Evolutionary conservation across 2,113 vertebrate species (phyloP).

Genomic region (Cyanoliseus patagonus): DNA sequence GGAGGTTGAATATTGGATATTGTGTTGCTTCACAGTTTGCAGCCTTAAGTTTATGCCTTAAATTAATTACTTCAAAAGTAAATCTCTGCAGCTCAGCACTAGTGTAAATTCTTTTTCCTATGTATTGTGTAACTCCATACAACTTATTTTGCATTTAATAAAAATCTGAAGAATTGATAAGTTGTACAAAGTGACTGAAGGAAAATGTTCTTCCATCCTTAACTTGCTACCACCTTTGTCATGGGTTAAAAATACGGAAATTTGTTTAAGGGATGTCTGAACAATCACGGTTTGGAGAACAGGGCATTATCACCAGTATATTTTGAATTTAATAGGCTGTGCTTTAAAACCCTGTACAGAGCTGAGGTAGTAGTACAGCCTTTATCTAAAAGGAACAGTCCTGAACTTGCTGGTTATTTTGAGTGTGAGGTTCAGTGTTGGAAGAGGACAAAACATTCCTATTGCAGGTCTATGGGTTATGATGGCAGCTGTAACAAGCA

Average conservation of each 20-base stretch:
- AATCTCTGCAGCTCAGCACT: not conserved
- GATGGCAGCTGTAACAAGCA: not conserved
- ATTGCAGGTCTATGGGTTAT: not conserved
- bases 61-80: not conserved
- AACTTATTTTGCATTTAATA: not conserved
- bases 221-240: not conserved
- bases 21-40: not conserved
- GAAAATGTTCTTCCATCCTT: not conserved
- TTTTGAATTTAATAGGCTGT: not conserved
- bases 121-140: not conserved
- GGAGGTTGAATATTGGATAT: not conserved
- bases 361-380: too few species aligned
- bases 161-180: not conserved
- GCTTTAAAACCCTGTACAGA: not conserved
- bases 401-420: not conserved
- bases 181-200: not conserved
- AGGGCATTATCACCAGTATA: not conserved
- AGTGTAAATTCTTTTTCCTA: not conserved
- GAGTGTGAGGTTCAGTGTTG: not conserved
- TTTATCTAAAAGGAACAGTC: not conserved
- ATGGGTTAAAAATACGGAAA: not conserved
- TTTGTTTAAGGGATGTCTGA: not conserved
- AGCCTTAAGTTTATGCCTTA: not conserved
- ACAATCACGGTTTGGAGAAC: not conserved
- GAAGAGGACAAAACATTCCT: not conserved